Evolutionary conservation across 2,888 invertebrate species (phyloP).

Genomic region (Dryobota labecula): DNA sequence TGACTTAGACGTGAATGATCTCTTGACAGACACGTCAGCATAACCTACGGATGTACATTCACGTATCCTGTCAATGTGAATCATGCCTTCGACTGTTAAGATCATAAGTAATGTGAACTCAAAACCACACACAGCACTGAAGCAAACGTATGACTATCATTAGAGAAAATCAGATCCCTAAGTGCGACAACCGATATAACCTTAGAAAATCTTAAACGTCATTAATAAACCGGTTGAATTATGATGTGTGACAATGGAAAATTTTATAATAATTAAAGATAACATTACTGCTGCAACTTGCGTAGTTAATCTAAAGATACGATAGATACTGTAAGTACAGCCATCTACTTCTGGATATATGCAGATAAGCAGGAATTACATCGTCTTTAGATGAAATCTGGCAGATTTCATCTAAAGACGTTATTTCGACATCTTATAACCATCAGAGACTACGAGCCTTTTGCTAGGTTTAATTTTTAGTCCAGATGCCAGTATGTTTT

Average conservation of each 20-base stretch:
- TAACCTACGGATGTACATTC: neutral
- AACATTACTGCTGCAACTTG: neutral
- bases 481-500: too few species aligned
- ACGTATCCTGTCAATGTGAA: neutral
- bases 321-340: neutral
- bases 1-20: neutral
- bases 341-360: neutral
- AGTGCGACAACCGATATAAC: neutral
- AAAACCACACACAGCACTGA: neutral
- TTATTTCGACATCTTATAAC: neutral
- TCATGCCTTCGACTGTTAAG: neutral
- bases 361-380: too few species aligned
- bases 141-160: neutral
- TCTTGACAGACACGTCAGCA: neutral
- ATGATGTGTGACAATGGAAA: slow-evolving; percentile 4
- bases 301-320: neutral
- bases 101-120: neutral
- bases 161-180: neutral
- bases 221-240: slow-evolving; percentile 9
- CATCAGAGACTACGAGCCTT: neutral
- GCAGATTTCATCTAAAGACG: too few species aligned
- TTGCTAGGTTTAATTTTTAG: too few species aligned
- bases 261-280: slow-evolving; percentile 3
- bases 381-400: too few species aligned
- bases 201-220: neutral